Conservation (phyloP, 2,888 invertebrate species). For the Cosmia pyralina region DNA sequence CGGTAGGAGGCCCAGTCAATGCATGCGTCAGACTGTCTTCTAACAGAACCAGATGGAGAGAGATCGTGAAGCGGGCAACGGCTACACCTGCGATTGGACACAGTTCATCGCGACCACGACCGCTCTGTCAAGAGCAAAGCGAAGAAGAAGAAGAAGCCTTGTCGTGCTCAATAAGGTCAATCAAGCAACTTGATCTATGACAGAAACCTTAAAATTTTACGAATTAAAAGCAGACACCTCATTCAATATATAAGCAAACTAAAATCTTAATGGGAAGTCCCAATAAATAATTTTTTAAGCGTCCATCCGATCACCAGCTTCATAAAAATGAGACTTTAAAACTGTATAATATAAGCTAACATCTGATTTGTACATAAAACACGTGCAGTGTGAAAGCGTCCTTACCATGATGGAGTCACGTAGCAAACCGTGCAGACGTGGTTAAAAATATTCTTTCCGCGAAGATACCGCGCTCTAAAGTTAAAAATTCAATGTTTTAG, state of each 20-base stretch:
- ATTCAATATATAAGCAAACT: not conserved
- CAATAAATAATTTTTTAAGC: constrained; percentile 21
- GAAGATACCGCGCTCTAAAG: constrained; percentile 71
- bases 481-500: constrained; percentile 82
- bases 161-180: no score
- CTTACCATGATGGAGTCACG: constrained; percentile 75
- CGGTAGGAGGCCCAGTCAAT: no score
- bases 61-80: no score
- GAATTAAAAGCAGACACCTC: not conserved
- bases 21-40: no score
- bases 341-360: constrained; percentile 54
- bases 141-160: no score
- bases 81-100: no score
- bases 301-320: not conserved
- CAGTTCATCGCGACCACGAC: no score
- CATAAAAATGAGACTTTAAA: constrained; percentile 33
- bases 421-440: constrained; percentile 76
- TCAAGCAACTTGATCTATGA: not conserved
- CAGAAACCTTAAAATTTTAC: not conserved
- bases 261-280: not conserved
- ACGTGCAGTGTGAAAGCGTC: constrained; percentile 64
- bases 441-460: constrained; percentile 76
- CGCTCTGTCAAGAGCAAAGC: no score
- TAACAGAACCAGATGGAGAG: no score
- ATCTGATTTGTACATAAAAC: constrained; percentile 46